phyloP scores from a whole-genome alignment of 2,113 vertebrate genomes.

The Platichthys stellatus region DNA sequence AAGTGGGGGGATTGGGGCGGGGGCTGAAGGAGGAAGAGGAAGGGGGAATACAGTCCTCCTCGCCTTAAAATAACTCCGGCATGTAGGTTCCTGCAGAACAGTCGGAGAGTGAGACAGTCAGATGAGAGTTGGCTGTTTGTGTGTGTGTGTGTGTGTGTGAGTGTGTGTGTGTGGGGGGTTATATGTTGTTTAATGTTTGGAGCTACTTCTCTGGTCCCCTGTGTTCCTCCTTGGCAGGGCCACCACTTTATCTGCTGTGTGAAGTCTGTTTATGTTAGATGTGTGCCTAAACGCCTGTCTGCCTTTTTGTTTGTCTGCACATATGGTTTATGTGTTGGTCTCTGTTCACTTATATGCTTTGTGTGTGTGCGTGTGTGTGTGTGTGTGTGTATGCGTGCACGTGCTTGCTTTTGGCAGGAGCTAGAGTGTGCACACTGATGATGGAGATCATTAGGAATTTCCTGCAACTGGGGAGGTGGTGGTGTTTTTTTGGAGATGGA shows the following conservation, averaged over 20 bases:
- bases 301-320: slow-evolving; percentile 69
- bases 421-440: slow-evolving; percentile 85
- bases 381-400: background rate
- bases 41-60: slow-evolving; percentile 72
- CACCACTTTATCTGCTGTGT: slow-evolving; percentile 66
- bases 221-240: slow-evolving; percentile 68
- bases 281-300: slow-evolving; percentile 59
- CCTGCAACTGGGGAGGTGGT: slow-evolving; percentile 91
- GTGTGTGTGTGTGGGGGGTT: slow-evolving; percentile 14
- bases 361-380: slow-evolving; percentile 13
- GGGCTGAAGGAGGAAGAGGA: slow-evolving; percentile 59
- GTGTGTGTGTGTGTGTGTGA: background rate
- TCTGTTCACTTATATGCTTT: slow-evolving; percentile 56
- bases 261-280: slow-evolving; percentile 73
- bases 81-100: slow-evolving; percentile 73
- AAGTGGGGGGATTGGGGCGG: slow-evolving; percentile 23
- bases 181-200: slow-evolving; percentile 60
- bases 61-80: slow-evolving; percentile 80
- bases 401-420: slow-evolving; percentile 85
- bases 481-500: slow-evolving; percentile 47
- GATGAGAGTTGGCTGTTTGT: slow-evolving; percentile 9
- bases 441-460: slow-evolving; percentile 98
- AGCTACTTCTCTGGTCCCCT: slow-evolving; percentile 62
- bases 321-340: slow-evolving; percentile 66
- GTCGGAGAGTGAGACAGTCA: slow-evolving; percentile 26